Evolutionary conservation across 2,797 vertebrate species (phyloP).

Genomic region (Cirrhinus molitorella): DNA sequence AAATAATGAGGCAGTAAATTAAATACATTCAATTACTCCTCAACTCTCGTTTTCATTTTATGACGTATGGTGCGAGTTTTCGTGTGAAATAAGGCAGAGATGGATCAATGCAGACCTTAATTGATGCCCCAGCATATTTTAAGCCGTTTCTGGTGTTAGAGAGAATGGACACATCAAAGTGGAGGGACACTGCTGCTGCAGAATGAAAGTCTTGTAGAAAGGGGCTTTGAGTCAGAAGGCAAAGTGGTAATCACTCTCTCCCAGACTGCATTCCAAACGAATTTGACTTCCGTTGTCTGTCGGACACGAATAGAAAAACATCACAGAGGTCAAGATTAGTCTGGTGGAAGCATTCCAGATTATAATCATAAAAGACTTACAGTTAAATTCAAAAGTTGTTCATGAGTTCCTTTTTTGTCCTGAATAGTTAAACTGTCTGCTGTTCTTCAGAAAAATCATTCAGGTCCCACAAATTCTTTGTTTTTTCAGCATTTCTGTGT

Average conservation of each 20-base stretch:
- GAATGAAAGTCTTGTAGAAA: conserved; percentile 39
- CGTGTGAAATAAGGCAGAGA: conserved; percentile 69
- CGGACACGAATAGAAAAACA: conserved; percentile 32
- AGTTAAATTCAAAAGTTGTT: no score
- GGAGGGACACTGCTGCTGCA: conserved; percentile 25
- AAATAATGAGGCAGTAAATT: conserved; percentile 67
- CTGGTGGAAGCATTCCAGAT: neutral
- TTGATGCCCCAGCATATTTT: conserved; percentile 60
- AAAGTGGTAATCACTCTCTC: conserved; percentile 68
- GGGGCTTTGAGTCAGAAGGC: conserved; percentile 51
- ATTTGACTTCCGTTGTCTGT: conserved; percentile 80
- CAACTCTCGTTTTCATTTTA: conserved; percentile 45
- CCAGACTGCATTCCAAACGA: conserved; percentile 80
- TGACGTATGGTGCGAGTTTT: conserved; percentile 58
- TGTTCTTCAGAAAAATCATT: no score
- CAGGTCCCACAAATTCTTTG: no score
- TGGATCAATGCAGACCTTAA: conserved; percentile 62
- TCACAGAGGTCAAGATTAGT: neutral
- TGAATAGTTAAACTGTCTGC: no score
- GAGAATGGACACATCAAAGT: conserved; percentile 46
- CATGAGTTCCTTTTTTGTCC: no score
- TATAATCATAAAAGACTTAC: neutral
- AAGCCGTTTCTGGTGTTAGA: conserved; percentile 50
- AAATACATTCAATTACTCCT: conserved; percentile 64
- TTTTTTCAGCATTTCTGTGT: no score